Base-by-base conservation (phyloP, 2,797 vertebrate genomes). In the Myotis myotis region DNA sequence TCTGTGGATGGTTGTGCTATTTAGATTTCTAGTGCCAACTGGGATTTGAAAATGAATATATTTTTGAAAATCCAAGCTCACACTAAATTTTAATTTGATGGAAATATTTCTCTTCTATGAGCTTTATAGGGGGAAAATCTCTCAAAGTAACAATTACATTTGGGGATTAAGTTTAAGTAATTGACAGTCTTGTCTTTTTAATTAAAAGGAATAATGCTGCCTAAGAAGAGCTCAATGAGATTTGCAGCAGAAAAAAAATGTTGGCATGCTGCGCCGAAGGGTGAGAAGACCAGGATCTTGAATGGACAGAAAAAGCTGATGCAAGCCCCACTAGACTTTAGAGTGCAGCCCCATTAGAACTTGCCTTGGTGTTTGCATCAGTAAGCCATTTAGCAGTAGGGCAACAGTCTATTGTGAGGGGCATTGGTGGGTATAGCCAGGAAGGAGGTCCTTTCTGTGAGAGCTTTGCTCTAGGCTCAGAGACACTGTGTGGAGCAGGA, bases 61-160 rank as follows among this genome's bases (percentile, higher is more conserved):
- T 78, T 96, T 79, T 94, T 91, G 5, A 57, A 88, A 95, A 96
- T 68, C 51, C 83, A 91, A 92, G 60, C 91, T 95, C 95, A 83
- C 44, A 79, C 90, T 96, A 93, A 92, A 96, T 95, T 96, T 96
- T 97, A 97, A 97, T 96, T 95, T 96, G 93, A 94, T 95, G 62
- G 88, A 92, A 96, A 96, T 97, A 93, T 80, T 96, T 94, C 87
- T 96, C 60, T 92, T 95, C 90, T 93, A 81, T 66, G 96, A 98
- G 97, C 96, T 96, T 97, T 97, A 96, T 96, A 96, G 97, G 97
- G 96, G 84, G 98, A 97, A 98, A 97, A 97, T 97, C 97, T 98
- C 98, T 98, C 97, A 97, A 98, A 98, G 98, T 98, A 98, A 97
- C 97, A 97, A 91, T 97, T 97, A 95, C 96, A 95, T 97, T 89